Percentiles rank a stretch among this genome's conserved stretches.
These are phyloP conservation scores for Cecropterus lyciades DNA, from an alignment of 1,140 invertebrate genomes.

Conservation along the genomic window DNA sequence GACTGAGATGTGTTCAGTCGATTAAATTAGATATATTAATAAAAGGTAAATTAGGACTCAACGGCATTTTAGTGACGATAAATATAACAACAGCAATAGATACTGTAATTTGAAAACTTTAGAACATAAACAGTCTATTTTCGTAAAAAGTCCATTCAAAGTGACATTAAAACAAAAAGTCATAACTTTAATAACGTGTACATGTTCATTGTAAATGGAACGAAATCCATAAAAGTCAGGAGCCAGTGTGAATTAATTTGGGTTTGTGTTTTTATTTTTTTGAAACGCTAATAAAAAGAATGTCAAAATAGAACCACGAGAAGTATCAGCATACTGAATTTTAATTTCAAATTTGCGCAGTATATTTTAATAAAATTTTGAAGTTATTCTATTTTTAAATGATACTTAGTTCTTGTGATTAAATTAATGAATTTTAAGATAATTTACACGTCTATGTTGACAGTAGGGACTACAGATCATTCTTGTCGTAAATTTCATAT, in stretches of 20 bases:
- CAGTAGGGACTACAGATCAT: too few species aligned
- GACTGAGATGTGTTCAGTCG: too few species aligned
- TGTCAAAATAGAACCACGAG: conserved; percentile 24
- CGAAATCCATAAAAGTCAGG: conserved; percentile 32
- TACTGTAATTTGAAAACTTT: conserved; percentile 25
- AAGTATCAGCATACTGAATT: neutral
- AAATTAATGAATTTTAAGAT: too few species aligned
- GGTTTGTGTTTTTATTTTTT: conserved; percentile 28
- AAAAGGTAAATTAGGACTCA: neutral
- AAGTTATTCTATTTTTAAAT: too few species aligned
- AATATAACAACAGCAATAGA: conserved; percentile 6
- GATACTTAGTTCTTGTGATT: too few species aligned
- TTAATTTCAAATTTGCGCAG: neutral
- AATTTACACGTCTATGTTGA: too few species aligned
- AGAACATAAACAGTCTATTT: conserved; percentile 21
- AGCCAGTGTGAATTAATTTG: conserved; percentile 38
- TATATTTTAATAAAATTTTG: too few species aligned
- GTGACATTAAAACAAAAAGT: conserved; percentile 37
- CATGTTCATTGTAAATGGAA: conserved; percentile 31
- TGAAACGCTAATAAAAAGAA: conserved; percentile 34
- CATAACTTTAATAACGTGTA: conserved; percentile 28
- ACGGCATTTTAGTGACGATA: neutral
- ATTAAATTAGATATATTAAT: too few species aligned
- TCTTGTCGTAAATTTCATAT: too few species aligned
- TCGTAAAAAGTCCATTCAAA: conserved; percentile 27